Conservation (phyloP, 2,113 vertebrate species). For the rat (Rattus norvegicus) region GRCr8 NC_086028.1:16294501-16295000, state of each 20-base stretch:
- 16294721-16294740: not conserved
- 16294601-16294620: not conserved
- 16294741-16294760: not conserved
- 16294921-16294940: not conserved
- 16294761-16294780: not conserved
- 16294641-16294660: not conserved
- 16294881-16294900: not conserved
- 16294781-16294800: not conserved
- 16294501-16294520: not conserved
- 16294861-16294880: not conserved
- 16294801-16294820: not conserved
- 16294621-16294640: constrained; percentile 29
- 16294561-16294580: not conserved
- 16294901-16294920: not conserved
- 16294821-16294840: not conserved
- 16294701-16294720: not conserved
- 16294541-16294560: not conserved
- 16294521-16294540: not conserved
- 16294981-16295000: not conserved
- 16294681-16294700: not conserved
- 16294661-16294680: not conserved
- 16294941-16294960: not conserved
- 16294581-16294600: not conserved
- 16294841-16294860: not conserved
- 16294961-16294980: not conserved